Conservation (phyloP, 2,797 vertebrate species). For the Esox lucius region DNA sequence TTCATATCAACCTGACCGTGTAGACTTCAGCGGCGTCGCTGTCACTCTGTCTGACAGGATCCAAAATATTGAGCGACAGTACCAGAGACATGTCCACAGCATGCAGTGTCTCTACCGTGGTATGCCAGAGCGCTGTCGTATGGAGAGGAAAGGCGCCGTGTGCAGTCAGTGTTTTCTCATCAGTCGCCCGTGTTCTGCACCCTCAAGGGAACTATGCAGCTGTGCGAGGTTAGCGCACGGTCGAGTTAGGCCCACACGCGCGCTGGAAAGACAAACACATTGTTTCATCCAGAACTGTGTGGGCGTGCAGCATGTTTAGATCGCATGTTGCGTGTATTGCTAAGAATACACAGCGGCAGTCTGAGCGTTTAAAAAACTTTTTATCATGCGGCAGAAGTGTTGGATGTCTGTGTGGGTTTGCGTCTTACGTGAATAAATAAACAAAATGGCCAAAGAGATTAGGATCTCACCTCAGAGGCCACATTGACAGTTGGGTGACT, state of each 20-base stretch:
- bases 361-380: neutral
- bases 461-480: neutral
- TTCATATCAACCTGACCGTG: constrained; percentile 19
- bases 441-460: neutral
- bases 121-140: constrained; percentile 65
- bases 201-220: constrained; percentile 73
- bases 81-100: constrained; percentile 61
- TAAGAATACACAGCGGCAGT: neutral
- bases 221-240: constrained; percentile 75
- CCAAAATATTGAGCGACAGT: constrained; percentile 73
- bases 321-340: neutral
- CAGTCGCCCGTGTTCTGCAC: constrained; percentile 71
- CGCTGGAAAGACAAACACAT: neutral
- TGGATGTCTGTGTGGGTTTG: neutral
- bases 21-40: constrained; percentile 52
- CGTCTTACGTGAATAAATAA: neutral
- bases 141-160: constrained; percentile 62
- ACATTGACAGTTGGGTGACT: neutral
- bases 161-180: constrained; percentile 49
- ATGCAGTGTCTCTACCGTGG: constrained; percentile 40
- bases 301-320: neutral
- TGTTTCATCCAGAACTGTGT: neutral
- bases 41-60: constrained; percentile 67
- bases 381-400: neutral
- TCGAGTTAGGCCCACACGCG: constrained; percentile 59